phyloP scores from a whole-genome alignment of 2,797 vertebrate species.

The Glyptemys insculpta region DNA sequence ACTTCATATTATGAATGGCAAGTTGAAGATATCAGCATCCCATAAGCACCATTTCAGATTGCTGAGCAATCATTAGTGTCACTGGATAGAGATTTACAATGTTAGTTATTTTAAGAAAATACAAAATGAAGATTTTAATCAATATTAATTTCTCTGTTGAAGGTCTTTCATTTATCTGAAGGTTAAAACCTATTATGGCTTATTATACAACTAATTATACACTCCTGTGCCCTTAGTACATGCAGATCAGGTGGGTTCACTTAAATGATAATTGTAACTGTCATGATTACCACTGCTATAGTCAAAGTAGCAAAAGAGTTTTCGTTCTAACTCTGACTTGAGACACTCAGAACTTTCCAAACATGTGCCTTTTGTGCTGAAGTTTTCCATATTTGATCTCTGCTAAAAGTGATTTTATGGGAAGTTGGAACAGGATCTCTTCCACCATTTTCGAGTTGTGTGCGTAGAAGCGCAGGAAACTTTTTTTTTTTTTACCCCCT shows the following conservation, averaged over 20 bases:
- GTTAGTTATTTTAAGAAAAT: background rate
- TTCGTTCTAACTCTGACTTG: background rate
- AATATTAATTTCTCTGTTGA: background rate
- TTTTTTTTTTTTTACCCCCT: background rate
- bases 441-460: background rate
- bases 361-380: background rate
- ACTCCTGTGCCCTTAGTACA: background rate
- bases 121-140: background rate
- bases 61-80: background rate
- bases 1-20: background rate
- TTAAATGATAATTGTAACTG: background rate
- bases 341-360: background rate
- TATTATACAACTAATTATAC: background rate
- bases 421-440: background rate
- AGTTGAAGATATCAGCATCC: rapidly evolving
- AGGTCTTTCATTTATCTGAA: background rate
- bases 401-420: background rate
- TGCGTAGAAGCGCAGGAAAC: background rate
- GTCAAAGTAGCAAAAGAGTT: background rate
- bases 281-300: background rate
- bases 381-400: background rate
- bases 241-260: background rate
- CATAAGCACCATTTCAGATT: background rate
- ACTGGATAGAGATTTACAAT: background rate
- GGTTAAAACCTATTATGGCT: background rate